Base-by-base conservation (phyloP, 2,888 invertebrate species). In the Dryococelus australis region DNA sequence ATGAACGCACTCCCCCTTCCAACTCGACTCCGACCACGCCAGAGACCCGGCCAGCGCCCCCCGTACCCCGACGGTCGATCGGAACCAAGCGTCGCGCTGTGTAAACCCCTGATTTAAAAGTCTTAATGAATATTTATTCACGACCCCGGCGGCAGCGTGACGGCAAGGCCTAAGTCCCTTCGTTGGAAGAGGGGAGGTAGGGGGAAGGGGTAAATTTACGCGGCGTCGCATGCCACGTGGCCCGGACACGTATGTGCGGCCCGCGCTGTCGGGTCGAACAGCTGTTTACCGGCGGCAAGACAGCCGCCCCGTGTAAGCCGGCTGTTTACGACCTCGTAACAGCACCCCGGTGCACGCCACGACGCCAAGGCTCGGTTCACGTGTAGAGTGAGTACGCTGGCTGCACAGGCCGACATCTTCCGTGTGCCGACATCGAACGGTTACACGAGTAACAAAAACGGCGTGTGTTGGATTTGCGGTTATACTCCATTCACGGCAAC, bases 21-120 rank as follows among this genome's bases (percentile, higher is more conserved):
- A 35, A 1, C 35, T 3, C 35, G 35, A 35, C 51, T 2, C 51
- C 51, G 35, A 35, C 51, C 1, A 3, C 51, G 51, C 51, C 51
- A 8, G 51, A 51, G 4, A 6, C 13, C 35, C 35, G 4, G 4
- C 35, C 35, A 3, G 51, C 51, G 51, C 4, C 13, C 4, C 13
- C 2, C 2, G 51, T 51, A 20, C 51, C 51, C 51, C 13, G 51
- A 20, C 51, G 35, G 4, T 35, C 35, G 35, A 35, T 35, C 35
- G 8, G 51, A 51, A 51, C 51, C 65, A 16, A 0, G 24, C 8
- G 65, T 65, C 65, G 65, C 65, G 65, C 65, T 1, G 65, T 20
- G 65, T 65, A 65, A 65, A 65, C 65, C 65, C 65, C 65, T 65
- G 65, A 65, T 65, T 65, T 65, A 65, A 65, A 65, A 8, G 65